phyloP scores from a whole-genome alignment of 2,888 invertebrate genomes.

The Ischnus inquisitorius region DNA sequence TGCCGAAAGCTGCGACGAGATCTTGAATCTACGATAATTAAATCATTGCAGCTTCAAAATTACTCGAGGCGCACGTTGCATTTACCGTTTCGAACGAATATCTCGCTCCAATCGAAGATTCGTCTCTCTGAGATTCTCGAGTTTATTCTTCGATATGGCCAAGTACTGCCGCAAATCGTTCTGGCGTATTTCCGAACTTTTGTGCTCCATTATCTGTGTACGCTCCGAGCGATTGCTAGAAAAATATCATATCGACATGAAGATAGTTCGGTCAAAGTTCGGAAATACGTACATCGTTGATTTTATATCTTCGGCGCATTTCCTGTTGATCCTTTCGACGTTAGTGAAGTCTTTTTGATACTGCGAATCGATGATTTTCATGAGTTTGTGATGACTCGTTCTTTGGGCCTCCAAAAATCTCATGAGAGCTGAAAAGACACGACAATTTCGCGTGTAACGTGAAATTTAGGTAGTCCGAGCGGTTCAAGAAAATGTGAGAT shows the following conservation, averaged over 20 bases:
- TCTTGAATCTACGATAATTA: slow-evolving; percentile 60
- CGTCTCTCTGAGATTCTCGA: slow-evolving; percentile 40
- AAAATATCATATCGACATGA: neutral
- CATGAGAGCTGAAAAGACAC: slow-evolving; percentile 52
- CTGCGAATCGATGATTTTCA: slow-evolving; percentile 49
- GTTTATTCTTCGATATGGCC: slow-evolving; percentile 54
- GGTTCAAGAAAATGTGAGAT: too few relatives aligned
- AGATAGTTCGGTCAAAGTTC: neutral
- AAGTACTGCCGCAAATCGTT: slow-evolving; percentile 62
- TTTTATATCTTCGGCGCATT: slow-evolving; percentile 61
- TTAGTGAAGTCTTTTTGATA: slow-evolving; percentile 53
- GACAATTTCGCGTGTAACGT: neutral
- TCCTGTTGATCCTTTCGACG: slow-evolving; percentile 58
- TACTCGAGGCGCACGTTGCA: neutral
- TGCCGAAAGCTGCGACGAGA: slow-evolving; percentile 59
- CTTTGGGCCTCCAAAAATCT: slow-evolving; percentile 55
- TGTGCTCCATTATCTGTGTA: slow-evolving; percentile 62
- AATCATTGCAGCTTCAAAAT: neutral
- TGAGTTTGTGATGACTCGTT: slow-evolving; percentile 48
- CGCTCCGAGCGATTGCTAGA: slow-evolving; percentile 64
- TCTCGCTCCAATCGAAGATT: slow-evolving; percentile 62
- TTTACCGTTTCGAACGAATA: slow-evolving; percentile 66
- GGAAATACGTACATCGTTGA: slow-evolving; percentile 49
- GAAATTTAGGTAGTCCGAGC: too few relatives aligned
- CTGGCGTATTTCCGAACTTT: slow-evolving; percentile 56